phyloP scores from a whole-genome alignment of 2,888 invertebrate species.

The Lingula anatina region DNA sequence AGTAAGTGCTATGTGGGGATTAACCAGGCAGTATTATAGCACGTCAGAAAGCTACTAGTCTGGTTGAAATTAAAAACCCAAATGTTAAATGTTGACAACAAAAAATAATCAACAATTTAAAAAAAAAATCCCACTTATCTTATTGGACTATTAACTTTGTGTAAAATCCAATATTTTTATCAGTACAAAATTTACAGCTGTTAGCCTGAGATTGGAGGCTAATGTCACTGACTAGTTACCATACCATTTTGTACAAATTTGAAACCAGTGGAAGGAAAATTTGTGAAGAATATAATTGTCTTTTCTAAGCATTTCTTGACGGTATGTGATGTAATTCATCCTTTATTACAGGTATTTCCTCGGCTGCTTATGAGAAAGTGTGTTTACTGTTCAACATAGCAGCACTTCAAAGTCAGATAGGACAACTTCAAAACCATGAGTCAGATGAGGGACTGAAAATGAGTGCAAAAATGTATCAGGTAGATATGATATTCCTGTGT shows the following conservation, averaged over 20 bases:
- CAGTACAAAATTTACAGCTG: too few species aligned
- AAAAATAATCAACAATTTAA: too few species aligned
- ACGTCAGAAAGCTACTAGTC: not conserved
- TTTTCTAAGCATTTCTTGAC: not conserved
- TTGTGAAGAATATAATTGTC: not conserved
- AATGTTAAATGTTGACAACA: too few species aligned
- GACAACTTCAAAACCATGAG: slow-evolving; percentile 76
- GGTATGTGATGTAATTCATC: not conserved
- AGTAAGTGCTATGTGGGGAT: slow-evolving; percentile 70
- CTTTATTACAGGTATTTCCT: slow-evolving; percentile 69
- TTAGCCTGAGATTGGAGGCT: too few species aligned
- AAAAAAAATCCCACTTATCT: too few species aligned
- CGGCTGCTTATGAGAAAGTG: slow-evolving; percentile 85
- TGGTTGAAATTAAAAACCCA: too few species aligned
- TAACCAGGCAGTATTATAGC: too few species aligned
- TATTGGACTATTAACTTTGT: too few species aligned
- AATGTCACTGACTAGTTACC: too few species aligned
- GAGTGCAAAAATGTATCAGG: slow-evolving; percentile 87
- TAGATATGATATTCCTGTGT: slow-evolving; percentile 63
- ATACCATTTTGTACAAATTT: too few species aligned
- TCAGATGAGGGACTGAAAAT: slow-evolving; percentile 89
- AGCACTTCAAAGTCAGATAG: slow-evolving; percentile 84
- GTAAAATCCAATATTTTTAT: too few species aligned
- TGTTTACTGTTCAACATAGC: slow-evolving; percentile 95
- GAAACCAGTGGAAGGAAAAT: too few species aligned